phyloP scores from a whole-genome alignment of 2,113 vertebrate genomes.

The Anoplopoma fimbria region DNA sequence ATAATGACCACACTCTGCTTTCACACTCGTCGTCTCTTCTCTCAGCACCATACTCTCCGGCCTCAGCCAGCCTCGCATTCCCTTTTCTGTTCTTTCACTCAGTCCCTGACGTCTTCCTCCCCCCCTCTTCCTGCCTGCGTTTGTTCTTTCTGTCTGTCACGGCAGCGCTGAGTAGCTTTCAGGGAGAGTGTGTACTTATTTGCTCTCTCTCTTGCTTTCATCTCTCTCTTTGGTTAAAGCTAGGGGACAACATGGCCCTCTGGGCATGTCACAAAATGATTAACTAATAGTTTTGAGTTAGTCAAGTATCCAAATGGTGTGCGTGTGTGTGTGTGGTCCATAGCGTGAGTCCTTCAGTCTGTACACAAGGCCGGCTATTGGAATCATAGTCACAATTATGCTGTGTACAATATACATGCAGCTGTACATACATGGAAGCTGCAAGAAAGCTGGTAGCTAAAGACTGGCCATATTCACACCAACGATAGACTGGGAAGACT shows the following conservation, averaged over 20 bases:
- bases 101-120: slow-evolving; percentile 50
- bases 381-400: slow-evolving; percentile 42
- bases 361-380: slow-evolving; percentile 38
- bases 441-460: slow-evolving; percentile 32
- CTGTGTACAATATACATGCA: slow-evolving; percentile 22
- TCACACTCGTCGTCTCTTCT: slow-evolving; percentile 88
- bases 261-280: slow-evolving; percentile 78
- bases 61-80: slow-evolving; percentile 82
- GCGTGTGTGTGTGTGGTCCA: slow-evolving; percentile 47
- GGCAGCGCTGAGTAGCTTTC: slow-evolving; percentile 69
- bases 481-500: slow-evolving; percentile 1
- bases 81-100: slow-evolving; percentile 73
- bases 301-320: slow-evolving; percentile 64
- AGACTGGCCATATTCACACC: slow-evolving; percentile 14
- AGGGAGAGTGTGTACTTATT: slow-evolving; percentile 72
- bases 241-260: slow-evolving; percentile 71
- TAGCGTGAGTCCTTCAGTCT: slow-evolving; percentile 34
- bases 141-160: slow-evolving; percentile 71
- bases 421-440: slow-evolving; percentile 14
- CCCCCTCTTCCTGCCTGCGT: slow-evolving; percentile 63
- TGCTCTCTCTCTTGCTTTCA: slow-evolving; percentile 58
- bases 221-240: slow-evolving; percentile 69
- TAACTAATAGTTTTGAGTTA: slow-evolving; percentile 77
- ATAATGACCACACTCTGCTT: slow-evolving; percentile 90
- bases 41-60: slow-evolving; percentile 84